phyloP scores from a whole-genome alignment of 2,113 vertebrate species.

The Perognathus longimembris region DNA sequence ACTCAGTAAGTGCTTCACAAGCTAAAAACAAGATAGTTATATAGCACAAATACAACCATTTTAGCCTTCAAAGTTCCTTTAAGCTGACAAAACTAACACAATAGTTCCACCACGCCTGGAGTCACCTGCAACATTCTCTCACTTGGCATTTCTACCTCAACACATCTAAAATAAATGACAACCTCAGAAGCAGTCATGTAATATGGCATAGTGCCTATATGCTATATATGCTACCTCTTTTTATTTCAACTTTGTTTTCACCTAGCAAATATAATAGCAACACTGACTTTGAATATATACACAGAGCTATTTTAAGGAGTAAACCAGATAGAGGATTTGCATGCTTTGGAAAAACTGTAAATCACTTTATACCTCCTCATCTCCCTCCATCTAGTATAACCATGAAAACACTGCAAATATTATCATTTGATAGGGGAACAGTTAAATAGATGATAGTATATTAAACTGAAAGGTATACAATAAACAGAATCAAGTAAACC shows the following conservation, averaged over 20 bases:
- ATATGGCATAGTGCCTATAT: no score
- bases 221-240: no score
- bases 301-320: neutral
- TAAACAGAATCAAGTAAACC: conserved; percentile 13
- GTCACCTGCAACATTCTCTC: neutral
- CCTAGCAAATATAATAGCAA: conserved; percentile 9
- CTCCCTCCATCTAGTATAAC: neutral
- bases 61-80: neutral
- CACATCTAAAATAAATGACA: neutral
- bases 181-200: no score
- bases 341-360: neutral
- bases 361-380: neutral
- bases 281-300: neutral
- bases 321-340: conserved; percentile 1
- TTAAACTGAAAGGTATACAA: neutral
- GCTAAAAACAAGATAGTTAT: conserved; percentile 84
- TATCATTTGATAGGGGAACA: neutral
- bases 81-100: conserved; percentile 10
- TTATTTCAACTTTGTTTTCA: no score
- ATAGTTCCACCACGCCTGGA: neutral
- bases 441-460: neutral
- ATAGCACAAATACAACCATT: conserved; percentile 26
- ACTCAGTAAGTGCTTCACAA: conserved; percentile 98
- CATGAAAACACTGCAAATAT: neutral
- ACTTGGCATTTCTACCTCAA: neutral